Conservation (phyloP, 2,113 vertebrate genomes). For the Bucco capensis region DNA sequence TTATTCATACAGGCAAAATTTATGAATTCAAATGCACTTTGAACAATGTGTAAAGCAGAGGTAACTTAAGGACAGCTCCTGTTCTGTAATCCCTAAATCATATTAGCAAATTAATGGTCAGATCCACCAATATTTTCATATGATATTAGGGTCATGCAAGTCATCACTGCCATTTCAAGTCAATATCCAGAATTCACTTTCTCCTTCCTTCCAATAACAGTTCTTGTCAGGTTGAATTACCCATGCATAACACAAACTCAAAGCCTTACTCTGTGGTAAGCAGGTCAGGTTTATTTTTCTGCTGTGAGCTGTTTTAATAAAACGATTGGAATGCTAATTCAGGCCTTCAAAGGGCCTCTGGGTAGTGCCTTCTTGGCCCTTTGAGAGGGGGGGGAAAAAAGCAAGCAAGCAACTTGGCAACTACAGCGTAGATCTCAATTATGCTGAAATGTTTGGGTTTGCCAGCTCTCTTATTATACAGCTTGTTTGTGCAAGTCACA, state of each 20-base stretch:
- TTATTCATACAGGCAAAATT: not conserved
- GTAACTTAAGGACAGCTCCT: not conserved
- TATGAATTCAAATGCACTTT: not conserved
- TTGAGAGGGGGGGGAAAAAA: not conserved
- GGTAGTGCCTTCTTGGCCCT: not conserved
- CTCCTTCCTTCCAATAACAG: not conserved
- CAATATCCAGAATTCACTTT: not conserved
- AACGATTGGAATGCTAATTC: slow-evolving; percentile 31
- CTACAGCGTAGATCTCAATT: not conserved
- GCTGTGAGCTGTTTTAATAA: slow-evolving; percentile 16
- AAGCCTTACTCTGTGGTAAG: not conserved
- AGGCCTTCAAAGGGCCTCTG: not conserved
- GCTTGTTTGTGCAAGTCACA: slow-evolving; percentile 38
- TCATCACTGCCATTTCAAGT: not conserved
- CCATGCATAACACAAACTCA: not conserved
- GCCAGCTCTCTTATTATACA: slow-evolving; percentile 10
- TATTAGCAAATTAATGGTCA: not conserved
- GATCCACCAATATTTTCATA: not conserved
- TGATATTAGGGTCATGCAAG: not conserved
- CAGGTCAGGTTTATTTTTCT: slow-evolving; percentile 45
- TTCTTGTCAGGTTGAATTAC: slow-evolving; percentile 50
- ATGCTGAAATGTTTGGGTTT: slow-evolving; percentile 8
- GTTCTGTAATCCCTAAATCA: not conserved
- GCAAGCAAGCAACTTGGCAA: not conserved
- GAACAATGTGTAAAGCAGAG: not conserved